Conservation (phyloP, 2,797 vertebrate genomes). For the Agapornis canus region DNA sequence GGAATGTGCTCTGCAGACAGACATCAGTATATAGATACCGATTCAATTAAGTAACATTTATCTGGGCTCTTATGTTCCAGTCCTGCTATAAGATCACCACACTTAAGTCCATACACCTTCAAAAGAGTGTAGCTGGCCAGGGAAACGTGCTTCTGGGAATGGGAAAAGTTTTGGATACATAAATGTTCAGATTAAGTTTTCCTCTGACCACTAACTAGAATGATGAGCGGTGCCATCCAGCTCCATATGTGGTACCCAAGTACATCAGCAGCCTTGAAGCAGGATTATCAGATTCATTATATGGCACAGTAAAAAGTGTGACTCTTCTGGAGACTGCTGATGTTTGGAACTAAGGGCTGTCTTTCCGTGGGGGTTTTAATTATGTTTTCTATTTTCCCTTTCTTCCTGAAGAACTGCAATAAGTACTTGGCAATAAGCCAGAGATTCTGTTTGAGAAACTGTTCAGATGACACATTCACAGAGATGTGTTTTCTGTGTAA, state of each 20-base stretch:
- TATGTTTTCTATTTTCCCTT: background rate
- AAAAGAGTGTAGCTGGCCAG: background rate
- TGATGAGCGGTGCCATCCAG: background rate
- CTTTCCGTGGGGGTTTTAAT: background rate
- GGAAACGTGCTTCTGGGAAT: background rate
- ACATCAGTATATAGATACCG: background rate
- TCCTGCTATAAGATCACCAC: background rate
- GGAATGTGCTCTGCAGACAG: constrained; percentile 1
- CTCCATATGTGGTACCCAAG: constrained; percentile 13
- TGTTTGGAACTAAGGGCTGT: background rate
- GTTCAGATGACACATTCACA: background rate
- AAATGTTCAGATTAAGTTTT: background rate
- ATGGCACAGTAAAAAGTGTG: background rate
- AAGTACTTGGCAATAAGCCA: background rate
- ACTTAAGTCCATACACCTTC: background rate
- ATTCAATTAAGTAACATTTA: constrained; percentile 13
- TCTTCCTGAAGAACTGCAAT: background rate
- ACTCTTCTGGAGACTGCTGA: background rate
- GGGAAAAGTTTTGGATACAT: constrained; percentile 25
- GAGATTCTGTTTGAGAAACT: background rate
- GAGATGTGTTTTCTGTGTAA: background rate
- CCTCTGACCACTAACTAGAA: background rate
- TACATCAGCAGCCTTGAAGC: background rate
- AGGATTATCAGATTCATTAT: background rate
- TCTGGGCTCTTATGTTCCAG: background rate